A percentile compares a stretch with the other conserved stretches of the same genome.
phyloP scores from a whole-genome alignment of 2,888 invertebrate genomes.

The Plagodis pulveraria region DNA sequence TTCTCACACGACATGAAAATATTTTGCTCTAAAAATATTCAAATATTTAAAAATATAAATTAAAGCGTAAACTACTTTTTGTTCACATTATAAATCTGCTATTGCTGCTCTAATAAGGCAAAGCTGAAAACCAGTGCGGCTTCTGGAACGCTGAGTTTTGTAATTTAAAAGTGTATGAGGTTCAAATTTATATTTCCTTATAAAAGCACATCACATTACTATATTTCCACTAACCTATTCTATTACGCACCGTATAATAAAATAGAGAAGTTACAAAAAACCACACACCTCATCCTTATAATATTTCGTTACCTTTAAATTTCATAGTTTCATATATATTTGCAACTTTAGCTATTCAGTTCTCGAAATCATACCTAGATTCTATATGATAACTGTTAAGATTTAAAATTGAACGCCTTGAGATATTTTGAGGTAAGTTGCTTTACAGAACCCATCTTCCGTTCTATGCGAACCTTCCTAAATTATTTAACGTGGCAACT shows the following conservation, averaged over 20 bases:
- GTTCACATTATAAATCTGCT: no score
- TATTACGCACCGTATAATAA: conserved; percentile 20
- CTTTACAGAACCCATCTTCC: conserved; percentile 31
- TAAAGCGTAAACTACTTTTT: no score
- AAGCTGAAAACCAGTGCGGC: no score
- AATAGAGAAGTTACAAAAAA: conserved; percentile 29
- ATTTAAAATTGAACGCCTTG: conserved; percentile 10
- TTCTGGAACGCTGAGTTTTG: no score
- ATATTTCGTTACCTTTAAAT: conserved; percentile 46
- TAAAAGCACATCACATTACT: conserved; percentile 1
- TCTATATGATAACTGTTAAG: conserved; percentile 18
- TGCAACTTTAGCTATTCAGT: conserved; percentile 15
- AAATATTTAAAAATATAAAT: no score
- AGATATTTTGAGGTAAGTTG: conserved; percentile 9
- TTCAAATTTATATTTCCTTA: neutral
- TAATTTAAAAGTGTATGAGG: no score
- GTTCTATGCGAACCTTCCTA: conserved; percentile 37
- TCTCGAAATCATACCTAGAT: neutral
- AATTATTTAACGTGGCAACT: conserved; percentile 47
- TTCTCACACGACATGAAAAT: no score
- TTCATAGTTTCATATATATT: conserved; percentile 44
- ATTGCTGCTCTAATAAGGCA: no score
- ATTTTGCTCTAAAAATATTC: no score
- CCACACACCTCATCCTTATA: conserved; percentile 34
- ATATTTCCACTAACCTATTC: conserved; percentile 16